Conservation (phyloP, 23 tunicate genomes). For the Clavelina lepadiformis region DNA sequence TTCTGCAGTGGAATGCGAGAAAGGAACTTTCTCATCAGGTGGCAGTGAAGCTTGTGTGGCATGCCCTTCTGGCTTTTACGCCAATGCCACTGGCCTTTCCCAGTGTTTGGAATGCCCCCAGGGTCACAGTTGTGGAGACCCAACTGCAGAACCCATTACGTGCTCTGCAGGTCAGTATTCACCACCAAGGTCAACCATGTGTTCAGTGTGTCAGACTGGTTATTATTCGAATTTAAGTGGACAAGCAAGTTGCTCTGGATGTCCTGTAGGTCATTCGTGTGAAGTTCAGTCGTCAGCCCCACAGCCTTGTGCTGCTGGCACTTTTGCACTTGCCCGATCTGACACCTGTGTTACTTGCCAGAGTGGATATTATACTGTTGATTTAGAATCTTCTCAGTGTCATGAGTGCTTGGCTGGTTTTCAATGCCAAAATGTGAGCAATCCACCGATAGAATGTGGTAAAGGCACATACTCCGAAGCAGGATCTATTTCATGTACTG, state of each 20-base stretch:
- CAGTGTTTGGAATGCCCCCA: conserved; percentile 23
- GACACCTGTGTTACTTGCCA: conserved; percentile 9
- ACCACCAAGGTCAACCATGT: background rate
- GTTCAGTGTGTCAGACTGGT: conserved; percentile 21
- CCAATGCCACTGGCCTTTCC: conserved; percentile 13
- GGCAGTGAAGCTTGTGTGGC: conserved; percentile 27
- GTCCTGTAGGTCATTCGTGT: conserved; percentile 47
- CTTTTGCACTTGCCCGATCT: conserved; percentile 25
- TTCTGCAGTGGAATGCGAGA: conserved; percentile 23
- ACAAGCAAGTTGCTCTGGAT: conserved; percentile 28
- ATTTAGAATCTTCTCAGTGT: conserved; percentile 10
- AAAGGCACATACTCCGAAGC: conserved; percentile 25
- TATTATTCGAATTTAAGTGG: too few species aligned
- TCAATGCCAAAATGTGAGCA: conserved; percentile 15
- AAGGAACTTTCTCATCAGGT: conserved; percentile 43
- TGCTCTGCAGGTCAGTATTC: conserved; percentile 51
- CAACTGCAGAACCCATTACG: conserved; percentile 13
- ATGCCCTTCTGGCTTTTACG: conserved; percentile 47
- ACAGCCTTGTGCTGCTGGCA: conserved; percentile 29
- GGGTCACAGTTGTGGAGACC: conserved; percentile 50
- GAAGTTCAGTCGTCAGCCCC: conserved; percentile 20
- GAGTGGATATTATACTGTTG: conserved; percentile 24
- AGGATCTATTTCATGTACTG: conserved; percentile 9
- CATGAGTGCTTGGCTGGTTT: conserved; percentile 53
- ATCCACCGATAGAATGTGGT: conserved; percentile 22